Evolutionary conservation across 2,797 vertebrate species (phyloP).

Genomic region (Triplophysa bombifrons): DNA sequence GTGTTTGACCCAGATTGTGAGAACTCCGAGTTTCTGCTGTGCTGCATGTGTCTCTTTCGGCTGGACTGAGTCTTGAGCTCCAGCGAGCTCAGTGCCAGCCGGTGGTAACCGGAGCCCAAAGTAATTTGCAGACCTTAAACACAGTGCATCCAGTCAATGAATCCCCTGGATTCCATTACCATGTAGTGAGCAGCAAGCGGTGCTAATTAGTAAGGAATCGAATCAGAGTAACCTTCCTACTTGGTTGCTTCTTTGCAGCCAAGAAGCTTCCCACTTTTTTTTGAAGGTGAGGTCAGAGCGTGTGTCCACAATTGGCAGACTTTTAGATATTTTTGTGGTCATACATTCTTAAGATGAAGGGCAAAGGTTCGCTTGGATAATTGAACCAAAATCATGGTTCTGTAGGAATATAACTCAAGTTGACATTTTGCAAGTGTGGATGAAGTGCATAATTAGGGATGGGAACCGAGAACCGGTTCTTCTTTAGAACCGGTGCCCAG

Average conservation of each 20-base stretch:
- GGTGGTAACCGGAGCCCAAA: conserved; percentile 53
- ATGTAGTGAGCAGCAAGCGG: conserved; percentile 56
- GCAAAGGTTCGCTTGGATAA: neutral
- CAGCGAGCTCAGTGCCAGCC: conserved; percentile 43
- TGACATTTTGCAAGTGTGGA: conserved; percentile 10
- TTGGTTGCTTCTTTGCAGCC: conserved; percentile 47
- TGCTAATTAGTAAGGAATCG: conserved; percentile 63
- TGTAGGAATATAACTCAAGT: neutral
- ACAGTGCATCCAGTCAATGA: conserved; percentile 64
- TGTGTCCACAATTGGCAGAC: neutral
- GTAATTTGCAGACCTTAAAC: conserved; percentile 66
- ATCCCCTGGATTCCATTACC: conserved; percentile 64
- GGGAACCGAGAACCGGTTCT: too few species aligned
- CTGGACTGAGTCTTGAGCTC: conserved; percentile 39
- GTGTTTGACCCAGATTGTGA: conserved; percentile 34
- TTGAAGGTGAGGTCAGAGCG: neutral
- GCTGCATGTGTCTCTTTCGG: conserved; percentile 22
- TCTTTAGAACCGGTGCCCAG: too few species aligned
- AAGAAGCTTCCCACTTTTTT: conserved; percentile 15
- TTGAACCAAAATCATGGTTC: neutral
- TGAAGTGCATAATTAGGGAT: too few species aligned
- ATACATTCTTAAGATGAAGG: neutral
- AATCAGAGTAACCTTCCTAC: conserved; percentile 54
- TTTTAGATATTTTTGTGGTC: neutral
- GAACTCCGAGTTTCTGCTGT: conserved; percentile 22